Conservation (phyloP, 2,888 invertebrate species). For the Poecilus cupreus region DNA sequence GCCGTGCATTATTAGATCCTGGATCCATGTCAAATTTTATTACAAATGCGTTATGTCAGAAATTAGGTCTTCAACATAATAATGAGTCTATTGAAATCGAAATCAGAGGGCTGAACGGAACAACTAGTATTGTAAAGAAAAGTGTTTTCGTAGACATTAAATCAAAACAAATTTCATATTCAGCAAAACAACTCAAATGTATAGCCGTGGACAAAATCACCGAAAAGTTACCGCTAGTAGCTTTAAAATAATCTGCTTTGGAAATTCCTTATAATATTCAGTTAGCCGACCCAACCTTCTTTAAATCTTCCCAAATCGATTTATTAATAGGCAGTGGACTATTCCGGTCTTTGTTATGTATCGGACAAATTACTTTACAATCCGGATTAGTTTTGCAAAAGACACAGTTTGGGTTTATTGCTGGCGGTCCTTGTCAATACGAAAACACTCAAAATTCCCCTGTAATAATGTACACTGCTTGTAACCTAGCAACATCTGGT, state of each 20-base stretch:
- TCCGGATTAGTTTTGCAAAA: not conserved
- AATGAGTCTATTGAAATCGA: not conserved
- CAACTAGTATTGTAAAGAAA: not conserved
- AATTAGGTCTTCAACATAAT: not conserved
- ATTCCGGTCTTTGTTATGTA: not conserved
- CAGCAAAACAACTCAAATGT: not conserved
- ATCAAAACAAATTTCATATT: not conserved
- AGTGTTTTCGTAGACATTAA: not conserved
- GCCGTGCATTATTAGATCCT: not conserved
- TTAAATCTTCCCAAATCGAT: not conserved
- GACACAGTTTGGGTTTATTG: constrained; percentile 15
- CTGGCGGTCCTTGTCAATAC: not conserved
- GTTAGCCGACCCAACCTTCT: not conserved
- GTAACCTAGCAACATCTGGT: not conserved
- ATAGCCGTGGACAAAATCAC: too few relatives aligned
- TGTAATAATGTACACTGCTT: not conserved
- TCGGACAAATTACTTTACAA: not conserved
- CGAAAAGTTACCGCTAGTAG: not conserved
- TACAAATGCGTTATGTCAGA: not conserved
- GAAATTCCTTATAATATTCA: constrained; percentile 4
- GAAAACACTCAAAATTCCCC: too few relatives aligned
- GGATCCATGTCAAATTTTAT: constrained; percentile 5
- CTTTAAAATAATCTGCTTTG: not conserved
- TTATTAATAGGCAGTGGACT: not conserved
- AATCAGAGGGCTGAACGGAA: not conserved